Percentiles rank a stretch among this genome's conserved stretches.
Conservation (phyloP, 2,113 vertebrate genomes). For the Psammodynastes pulverulentus region DNA sequence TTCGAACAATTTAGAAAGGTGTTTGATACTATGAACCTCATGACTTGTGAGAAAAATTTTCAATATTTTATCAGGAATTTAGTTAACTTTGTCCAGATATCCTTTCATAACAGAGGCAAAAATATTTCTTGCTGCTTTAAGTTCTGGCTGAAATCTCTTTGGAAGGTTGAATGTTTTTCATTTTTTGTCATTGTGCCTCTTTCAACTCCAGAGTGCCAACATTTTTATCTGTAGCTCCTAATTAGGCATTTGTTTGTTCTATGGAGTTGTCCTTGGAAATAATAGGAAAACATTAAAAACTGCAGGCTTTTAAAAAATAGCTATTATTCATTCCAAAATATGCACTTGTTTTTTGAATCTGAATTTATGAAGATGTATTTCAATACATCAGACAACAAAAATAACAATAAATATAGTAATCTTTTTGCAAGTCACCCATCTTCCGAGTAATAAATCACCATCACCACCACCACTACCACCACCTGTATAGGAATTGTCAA, state of each 20-base stretch:
- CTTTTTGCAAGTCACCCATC: neutral
- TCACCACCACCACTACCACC: neutral
- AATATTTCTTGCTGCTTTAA: neutral
- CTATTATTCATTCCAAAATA: neutral
- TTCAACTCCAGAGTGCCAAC: neutral
- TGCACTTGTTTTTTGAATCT: neutral
- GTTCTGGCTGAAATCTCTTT: neutral
- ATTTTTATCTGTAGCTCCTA: neutral
- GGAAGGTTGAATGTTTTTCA: neutral
- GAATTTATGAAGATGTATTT: neutral
- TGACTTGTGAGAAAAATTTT: neutral
- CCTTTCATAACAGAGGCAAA: neutral
- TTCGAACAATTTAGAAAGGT: neutral
- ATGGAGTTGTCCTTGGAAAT: neutral
- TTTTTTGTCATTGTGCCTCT: neutral
- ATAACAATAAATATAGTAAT: neutral
- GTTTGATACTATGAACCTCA: neutral
- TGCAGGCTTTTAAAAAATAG: neutral
- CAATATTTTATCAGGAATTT: neutral
- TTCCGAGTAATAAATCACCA: neutral
- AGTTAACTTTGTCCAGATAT: neutral
- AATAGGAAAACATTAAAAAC: neutral
- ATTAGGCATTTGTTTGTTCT: neutral
- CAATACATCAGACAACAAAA: neutral
- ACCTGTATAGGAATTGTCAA: neutral